Conservation (phyloP, 2,888 invertebrate genomes). For the Seira sanloemensis region DNA sequence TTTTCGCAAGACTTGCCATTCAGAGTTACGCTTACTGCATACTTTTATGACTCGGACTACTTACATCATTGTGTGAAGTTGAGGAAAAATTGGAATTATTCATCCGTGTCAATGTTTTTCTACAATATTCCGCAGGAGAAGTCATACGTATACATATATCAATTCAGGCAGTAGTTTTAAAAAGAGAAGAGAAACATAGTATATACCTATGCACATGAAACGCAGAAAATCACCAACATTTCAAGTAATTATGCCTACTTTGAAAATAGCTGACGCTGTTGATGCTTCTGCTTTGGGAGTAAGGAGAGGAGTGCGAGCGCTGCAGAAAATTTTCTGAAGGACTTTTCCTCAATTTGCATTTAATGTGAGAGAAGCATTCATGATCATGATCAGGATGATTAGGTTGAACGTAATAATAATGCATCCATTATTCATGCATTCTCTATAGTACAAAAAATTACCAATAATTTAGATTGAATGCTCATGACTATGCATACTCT, state of each 20-base stretch:
- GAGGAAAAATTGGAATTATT: conserved; percentile 1
- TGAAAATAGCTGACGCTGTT: neutral
- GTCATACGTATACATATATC: too few relatives aligned
- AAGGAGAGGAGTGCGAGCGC: conserved; percentile 13
- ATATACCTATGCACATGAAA: neutral
- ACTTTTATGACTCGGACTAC: neutral
- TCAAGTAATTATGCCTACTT: too few relatives aligned
- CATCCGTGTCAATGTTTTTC: neutral
- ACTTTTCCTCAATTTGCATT: conserved; percentile 63
- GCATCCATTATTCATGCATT: conserved; percentile 33
- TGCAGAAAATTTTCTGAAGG: conserved; percentile 57
- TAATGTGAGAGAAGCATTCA: conserved; percentile 38
- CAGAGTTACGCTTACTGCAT: neutral
- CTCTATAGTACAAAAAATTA: conserved; percentile 1
- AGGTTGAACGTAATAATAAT: conserved; percentile 27
- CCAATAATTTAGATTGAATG: conserved; percentile 20
- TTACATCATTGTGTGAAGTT: neutral
- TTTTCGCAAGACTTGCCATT: neutral
- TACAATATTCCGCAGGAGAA: too few relatives aligned
- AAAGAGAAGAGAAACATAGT: neutral
- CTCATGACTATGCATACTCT: neutral
- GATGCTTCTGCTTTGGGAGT: neutral
- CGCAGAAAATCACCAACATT: neutral
- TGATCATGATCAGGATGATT: neutral
- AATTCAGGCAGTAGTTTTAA: neutral